These are phyloP conservation scores for Fringilla coelebs DNA, from an alignment of 2,797 vertebrate genomes.

Conservation along the genomic window DNA sequence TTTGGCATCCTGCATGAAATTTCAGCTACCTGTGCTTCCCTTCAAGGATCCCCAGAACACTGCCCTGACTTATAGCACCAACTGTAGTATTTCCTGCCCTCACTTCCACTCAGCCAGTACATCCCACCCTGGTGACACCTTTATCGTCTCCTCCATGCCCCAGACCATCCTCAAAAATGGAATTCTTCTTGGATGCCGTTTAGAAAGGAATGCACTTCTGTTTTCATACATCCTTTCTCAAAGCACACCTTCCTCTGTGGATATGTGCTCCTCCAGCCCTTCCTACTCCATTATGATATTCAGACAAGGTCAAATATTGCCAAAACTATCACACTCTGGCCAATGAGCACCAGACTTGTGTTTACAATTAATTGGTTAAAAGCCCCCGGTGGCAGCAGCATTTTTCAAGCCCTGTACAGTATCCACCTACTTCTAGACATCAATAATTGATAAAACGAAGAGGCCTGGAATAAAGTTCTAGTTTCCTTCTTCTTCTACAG, in stretches of 20 bases:
- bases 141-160: not conserved
- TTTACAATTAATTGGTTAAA: not conserved
- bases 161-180: not conserved
- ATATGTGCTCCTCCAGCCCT: not conserved
- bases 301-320: not conserved
- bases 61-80: slow-evolving; percentile 30
- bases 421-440: not conserved
- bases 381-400: fast-evolving
- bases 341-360: not conserved
- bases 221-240: not conserved
- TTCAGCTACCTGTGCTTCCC: slow-evolving; percentile 4
- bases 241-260: not conserved
- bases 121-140: not conserved
- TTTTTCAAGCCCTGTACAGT: not conserved
- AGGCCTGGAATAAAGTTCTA: not conserved
- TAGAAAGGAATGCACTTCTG: not conserved
- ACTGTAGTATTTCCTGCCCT: slow-evolving; percentile 22
- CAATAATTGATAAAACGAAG: not conserved
- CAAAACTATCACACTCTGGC: not conserved
- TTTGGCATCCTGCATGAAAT: slow-evolving; percentile 51
- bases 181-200: not conserved
- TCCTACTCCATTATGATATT: not conserved
- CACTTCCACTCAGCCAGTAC: not conserved
- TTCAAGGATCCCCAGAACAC: slow-evolving; percentile 32
- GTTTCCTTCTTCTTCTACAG: not conserved